These are phyloP conservation scores for Oreocharis arfaki DNA, from an alignment of 2,113 vertebrate genomes.

Conservation along the genomic window DNA sequence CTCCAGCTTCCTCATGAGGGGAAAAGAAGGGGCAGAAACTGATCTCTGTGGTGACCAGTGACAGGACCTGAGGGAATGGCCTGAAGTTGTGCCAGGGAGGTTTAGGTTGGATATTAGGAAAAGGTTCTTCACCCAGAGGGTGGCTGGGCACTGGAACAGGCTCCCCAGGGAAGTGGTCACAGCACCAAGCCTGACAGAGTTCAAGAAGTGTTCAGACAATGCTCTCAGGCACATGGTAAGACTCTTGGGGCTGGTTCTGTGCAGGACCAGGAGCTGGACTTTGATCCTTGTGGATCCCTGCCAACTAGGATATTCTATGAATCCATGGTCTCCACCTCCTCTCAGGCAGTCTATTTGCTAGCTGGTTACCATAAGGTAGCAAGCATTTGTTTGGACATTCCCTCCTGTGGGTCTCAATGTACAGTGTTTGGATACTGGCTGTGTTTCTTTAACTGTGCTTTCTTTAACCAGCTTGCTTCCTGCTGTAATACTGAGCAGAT, in stretches of 20 bases:
- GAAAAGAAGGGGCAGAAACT: background rate
- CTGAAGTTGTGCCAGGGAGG: background rate
- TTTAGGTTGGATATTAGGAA: background rate
- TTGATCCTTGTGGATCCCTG: background rate
- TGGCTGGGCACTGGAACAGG: rapidly evolving
- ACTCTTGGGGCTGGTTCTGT: background rate
- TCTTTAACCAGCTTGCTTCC: background rate
- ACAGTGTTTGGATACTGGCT: background rate
- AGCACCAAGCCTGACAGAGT: background rate
- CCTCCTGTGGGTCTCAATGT: background rate
- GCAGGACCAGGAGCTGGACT: background rate
- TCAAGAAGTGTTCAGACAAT: background rate
- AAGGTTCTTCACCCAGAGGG: background rate
- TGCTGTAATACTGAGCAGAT: background rate
- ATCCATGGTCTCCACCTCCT: background rate
- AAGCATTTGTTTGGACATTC: background rate
- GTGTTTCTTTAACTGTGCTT: background rate
- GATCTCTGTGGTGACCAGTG: background rate
- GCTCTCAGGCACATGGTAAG: background rate
- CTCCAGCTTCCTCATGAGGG: background rate
- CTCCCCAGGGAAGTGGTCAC: background rate
- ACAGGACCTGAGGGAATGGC: background rate
- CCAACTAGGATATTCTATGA: background rate
- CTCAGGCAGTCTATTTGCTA: background rate
- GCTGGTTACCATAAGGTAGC: too few species aligned